Conservation (phyloP, 2,888 invertebrate species). For the Mythimna impura region DNA sequence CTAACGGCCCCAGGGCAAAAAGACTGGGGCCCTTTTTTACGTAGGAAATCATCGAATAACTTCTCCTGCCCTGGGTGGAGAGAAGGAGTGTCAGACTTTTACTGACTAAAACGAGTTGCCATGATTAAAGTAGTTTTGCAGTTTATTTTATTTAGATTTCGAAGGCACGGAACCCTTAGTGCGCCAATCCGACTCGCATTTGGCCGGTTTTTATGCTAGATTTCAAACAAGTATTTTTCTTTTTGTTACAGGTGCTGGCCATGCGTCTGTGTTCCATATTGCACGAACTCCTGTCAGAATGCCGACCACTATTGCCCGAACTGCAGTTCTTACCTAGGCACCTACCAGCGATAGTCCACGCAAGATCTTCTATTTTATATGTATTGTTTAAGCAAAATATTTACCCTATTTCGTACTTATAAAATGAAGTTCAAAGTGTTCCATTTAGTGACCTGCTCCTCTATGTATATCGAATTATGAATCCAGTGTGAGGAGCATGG, state of each 20-base stretch:
- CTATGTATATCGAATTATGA: background rate
- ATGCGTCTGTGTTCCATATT: conserved; percentile 90
- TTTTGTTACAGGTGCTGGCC: conserved; percentile 87
- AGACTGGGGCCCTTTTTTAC: no score
- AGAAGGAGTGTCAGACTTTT: no score
- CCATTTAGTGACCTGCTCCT: background rate
- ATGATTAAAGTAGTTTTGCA: no score
- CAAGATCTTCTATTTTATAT: conserved; percentile 18
- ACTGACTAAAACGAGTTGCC: no score
- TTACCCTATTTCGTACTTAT: conserved; percentile 25
- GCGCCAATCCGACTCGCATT: no score
- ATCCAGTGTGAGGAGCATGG: background rate
- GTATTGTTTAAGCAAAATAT: conserved; percentile 30
- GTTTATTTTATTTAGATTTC: no score
- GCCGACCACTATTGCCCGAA: conserved; percentile 91
- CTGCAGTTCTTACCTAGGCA: conserved; percentile 89
- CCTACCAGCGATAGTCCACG: conserved; percentile 73
- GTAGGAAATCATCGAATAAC: no score
- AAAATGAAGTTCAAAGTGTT: conserved; percentile 25
- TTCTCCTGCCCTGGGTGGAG: no score
- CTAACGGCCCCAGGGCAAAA: no score
- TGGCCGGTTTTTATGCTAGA: no score
- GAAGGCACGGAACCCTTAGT: no score
- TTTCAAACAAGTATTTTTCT: background rate
- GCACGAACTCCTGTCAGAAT: conserved; percentile 89